Evolutionary conservation across 2,888 invertebrate species (phyloP).

Genomic region (Gortyna flavago): DNA sequence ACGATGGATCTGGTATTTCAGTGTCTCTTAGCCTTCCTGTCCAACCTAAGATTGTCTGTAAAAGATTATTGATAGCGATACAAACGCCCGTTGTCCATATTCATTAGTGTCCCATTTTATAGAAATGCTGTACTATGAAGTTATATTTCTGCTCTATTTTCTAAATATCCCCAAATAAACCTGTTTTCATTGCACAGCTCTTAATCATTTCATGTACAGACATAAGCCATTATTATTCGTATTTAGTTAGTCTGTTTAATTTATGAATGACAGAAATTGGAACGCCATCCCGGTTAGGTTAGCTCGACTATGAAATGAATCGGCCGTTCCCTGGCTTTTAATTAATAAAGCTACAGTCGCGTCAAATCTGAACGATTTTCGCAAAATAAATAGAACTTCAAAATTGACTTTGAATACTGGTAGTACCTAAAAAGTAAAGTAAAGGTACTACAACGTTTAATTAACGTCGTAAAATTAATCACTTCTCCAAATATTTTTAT

Average conservation of each 20-base stretch:
- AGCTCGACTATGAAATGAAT: conserved; percentile 42
- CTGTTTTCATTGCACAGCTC: not conserved
- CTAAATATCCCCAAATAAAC: not conserved
- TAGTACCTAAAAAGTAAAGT: conserved; percentile 1
- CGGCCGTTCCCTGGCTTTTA: conserved; percentile 16
- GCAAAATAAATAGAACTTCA: conserved; percentile 11
- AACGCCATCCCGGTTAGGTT: conserved; percentile 24
- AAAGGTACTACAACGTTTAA: conserved; percentile 13
- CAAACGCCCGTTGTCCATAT: not conserved
- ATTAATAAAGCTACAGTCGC: conserved; percentile 34
- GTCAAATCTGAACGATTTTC: not conserved
- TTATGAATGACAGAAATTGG: conserved; percentile 51
- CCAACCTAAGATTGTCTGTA: too few species aligned
- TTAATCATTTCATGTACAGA: conserved; percentile 3
- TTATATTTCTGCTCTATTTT: not conserved
- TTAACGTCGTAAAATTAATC: conserved; percentile 22
- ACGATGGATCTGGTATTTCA: not conserved
- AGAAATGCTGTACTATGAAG: not conserved
- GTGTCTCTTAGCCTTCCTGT: not conserved
- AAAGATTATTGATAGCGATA: not conserved
- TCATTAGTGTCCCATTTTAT: not conserved
- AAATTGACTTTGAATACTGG: conserved; percentile 23
- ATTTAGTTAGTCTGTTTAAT: conserved; percentile 49
- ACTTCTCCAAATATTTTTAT: conserved; percentile 31
- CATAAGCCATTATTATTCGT: conserved; percentile 41